Conservation (phyloP, 2,888 invertebrate species). For the Eubasilissa splendida region DNA sequence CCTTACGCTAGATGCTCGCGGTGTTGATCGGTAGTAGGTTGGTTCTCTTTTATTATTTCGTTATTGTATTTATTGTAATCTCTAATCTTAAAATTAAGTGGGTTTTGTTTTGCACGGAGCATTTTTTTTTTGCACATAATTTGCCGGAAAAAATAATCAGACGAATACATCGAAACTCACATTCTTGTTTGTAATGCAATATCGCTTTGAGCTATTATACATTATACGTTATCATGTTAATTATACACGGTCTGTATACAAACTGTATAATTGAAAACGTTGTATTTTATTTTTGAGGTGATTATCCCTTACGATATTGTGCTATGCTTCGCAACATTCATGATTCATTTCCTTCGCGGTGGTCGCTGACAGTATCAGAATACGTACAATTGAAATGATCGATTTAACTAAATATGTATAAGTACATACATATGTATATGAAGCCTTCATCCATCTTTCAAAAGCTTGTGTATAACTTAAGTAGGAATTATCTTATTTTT, state of each 20-base stretch:
- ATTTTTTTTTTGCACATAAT: slow-evolving; percentile 47
- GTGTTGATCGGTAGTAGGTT: slow-evolving; percentile 32
- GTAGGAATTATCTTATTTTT: no score
- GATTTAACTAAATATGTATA: no score
- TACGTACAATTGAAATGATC: no score
- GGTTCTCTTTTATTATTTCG: slow-evolving; percentile 46
- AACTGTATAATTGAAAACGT: slow-evolving; percentile 50
- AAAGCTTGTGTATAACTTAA: no score
- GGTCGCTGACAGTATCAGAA: no score
- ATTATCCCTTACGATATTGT: slow-evolving; percentile 2
- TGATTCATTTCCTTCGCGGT: no score
- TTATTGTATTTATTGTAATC: slow-evolving; percentile 54
- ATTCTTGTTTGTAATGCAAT: slow-evolving; percentile 48
- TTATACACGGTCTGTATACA: slow-evolving; percentile 50
- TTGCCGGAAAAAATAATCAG: slow-evolving; percentile 49
- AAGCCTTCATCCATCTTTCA: no score
- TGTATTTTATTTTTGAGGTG: slow-evolving; percentile 28
- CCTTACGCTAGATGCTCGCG: background rate
- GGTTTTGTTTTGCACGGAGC: slow-evolving; percentile 55
- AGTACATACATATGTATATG: no score
- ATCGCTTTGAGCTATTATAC: slow-evolving; percentile 53
- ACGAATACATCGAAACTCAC: slow-evolving; percentile 47
- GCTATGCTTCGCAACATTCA: no score
- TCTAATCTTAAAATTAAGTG: slow-evolving; percentile 55
- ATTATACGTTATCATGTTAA: slow-evolving; percentile 53